Base-by-base conservation (phyloP, 2,888 invertebrate genomes). In the Creontiades dilutus region DNA sequence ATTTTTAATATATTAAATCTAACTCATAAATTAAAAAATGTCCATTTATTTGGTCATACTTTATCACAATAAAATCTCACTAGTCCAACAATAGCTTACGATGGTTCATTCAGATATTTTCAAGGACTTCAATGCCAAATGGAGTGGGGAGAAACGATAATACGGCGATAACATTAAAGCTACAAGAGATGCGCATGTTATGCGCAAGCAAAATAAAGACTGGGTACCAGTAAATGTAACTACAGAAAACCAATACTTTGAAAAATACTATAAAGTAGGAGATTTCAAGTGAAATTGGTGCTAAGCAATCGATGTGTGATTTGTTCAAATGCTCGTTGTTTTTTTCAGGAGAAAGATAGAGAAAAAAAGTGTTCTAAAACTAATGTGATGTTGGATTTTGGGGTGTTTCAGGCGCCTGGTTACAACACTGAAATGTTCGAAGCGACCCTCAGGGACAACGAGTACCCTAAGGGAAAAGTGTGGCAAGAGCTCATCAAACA, bases 341-440 rank as follows among this genome's bases (percentile, higher is more conserved):
- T 75, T 2, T 37, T 37, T 7, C 2, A 37, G 37, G 37, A 37
- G 37, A 7, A 37, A 37, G 37, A 37, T 4, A 37, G 7, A 37
- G 7, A 2, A n/a, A n/a, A 37, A 16, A 0, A 46, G 13, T 68
- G 13, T 19, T 68, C 3, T 4, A 12, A 68, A 19, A 23, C 12
- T 13, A 27, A 68, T 68, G 11, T 46, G 37, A 80, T 80, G 16
- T 90, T 90, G 88, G 3, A 68, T 68, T 68, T 68, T 23, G 68
- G 7, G 19, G 11, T 68, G 52, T 81, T 94, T 94, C 93, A 96
- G 95, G 93, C 93, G 19, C 95, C 97, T 0, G 98, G 98, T 0
- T 98, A 98, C 94, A 97, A 97, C 92, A 96, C 97, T 0, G 95
- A 97, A 93, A 95, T 98, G 92, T 95, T 96, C 92, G 94, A 95